Conservation (phyloP, 2,113 vertebrate genomes). For the Amphilophus citrinellus region DNA sequence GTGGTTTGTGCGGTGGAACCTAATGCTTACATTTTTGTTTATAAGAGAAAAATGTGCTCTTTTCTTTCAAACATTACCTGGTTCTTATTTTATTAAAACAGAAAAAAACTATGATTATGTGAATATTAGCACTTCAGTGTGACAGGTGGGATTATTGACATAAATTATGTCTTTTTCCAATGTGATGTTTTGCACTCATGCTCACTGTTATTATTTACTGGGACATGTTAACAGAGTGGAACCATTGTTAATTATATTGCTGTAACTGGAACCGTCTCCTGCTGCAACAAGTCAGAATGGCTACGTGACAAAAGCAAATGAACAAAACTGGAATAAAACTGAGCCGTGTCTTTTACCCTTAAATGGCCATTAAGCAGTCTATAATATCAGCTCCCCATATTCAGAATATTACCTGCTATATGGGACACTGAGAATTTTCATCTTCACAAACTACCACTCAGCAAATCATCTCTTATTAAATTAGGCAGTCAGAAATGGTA, state of each 20-base stretch:
- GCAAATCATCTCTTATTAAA: neutral
- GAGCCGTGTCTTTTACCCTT: neutral
- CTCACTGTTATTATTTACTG: neutral
- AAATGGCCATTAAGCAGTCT: neutral
- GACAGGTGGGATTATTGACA: neutral
- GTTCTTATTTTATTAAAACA: neutral
- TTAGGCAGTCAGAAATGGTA: neutral
- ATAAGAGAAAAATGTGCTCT: neutral
- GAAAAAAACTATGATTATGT: neutral
- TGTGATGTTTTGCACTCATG: neutral
- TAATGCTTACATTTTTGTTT: neutral
- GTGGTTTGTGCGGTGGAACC: neutral
- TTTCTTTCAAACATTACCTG: neutral
- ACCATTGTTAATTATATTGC: neutral
- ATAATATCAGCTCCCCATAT: neutral
- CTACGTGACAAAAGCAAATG: neutral
- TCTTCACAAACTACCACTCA: neutral
- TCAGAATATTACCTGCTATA: neutral
- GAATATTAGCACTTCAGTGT: neutral
- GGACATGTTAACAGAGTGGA: neutral
- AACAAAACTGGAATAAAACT: slow-evolving; percentile 1
- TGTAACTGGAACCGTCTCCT: neutral
- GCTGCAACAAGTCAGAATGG: neutral
- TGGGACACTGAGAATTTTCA: neutral
- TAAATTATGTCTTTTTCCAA: neutral